Base-by-base conservation (phyloP, 1,140 invertebrate species). In the Octopus bimaculoides region DNA sequence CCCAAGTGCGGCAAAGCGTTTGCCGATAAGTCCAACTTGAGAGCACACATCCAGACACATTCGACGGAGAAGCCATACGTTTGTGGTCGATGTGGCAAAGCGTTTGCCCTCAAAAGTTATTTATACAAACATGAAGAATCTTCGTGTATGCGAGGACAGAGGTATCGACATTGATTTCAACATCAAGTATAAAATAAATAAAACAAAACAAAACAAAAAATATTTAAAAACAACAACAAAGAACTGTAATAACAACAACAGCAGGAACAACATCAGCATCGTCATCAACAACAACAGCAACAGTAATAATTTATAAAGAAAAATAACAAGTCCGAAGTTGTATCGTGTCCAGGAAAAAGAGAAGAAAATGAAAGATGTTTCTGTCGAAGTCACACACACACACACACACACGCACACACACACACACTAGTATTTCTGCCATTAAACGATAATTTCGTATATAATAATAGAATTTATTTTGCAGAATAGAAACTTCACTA, bases 31-130 rank as follows among this genome's bases (percentile, higher is more conserved):
- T 98, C 96, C 77, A 99, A 99, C 90, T 91, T 99, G 41, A 92
- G 97, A 17, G 98, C 98, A 1, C 98, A 99, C 92, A 98, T 99
- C 95, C 97, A 99, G 90, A 99, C 97, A 0, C 98, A 99, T 89
- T 98, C 96, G 12, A 92, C 94, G 5, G 96, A 97, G 87, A 99
- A 99, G 91, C 97, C 97, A 86, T 98, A 96, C 90, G 94, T 95
- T 88, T 99, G 92, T 96, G 96, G 86, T 96, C 98, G 92, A 92
- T 99, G 84, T 81, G 88, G 89, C 20, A 90, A 91, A 79, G 89
- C 89, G 1, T 91, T 91, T 80, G 90, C 90, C 1, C 82, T 91
- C 53, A 91, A 90, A 82, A 90, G 90, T 78, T 91, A 91, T 83
- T 84, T 91, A 7, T 90, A 90, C 83, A 91, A 91, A 79, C 90